A percentile compares a stretch with the other conserved stretches of the same genome.
phyloP scores from a whole-genome alignment of 2,888 invertebrate species.

The Mythimna ferrago region DNA sequence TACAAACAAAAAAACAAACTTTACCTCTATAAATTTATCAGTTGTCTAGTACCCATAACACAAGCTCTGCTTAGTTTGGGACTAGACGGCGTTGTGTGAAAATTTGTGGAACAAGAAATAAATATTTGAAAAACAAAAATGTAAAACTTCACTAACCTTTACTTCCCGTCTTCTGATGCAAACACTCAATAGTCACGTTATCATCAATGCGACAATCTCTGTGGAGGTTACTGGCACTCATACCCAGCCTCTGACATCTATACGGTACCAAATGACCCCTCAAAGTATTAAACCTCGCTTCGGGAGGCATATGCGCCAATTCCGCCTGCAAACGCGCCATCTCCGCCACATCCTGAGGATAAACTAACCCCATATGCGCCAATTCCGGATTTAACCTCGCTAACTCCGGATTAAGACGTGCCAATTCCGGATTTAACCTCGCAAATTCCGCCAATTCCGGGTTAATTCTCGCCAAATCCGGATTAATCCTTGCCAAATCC shows the following conservation, averaged over 20 bases:
- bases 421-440: constrained; percentile 65
- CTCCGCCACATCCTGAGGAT: constrained; percentile 68
- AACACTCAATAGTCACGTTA: constrained; percentile 78
- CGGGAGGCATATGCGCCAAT: constrained; percentile 55
- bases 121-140: no score
- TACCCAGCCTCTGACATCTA: constrained; percentile 81
- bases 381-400: constrained; percentile 71
- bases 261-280: constrained; percentile 87
- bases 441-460: constrained; percentile 68
- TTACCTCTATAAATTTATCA: no score
- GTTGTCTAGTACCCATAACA: no score
- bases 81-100: no score
- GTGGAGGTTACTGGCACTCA: constrained; percentile 83
- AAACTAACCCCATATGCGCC: constrained; percentile 73
- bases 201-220: constrained; percentile 82
- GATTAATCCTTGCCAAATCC: constrained; percentile 69
- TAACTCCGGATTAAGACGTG: constrained; percentile 69
- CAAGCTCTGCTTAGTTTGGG: no score
- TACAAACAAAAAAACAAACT: no score
- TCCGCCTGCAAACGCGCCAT: constrained; percentile 67
- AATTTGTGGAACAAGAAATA: no score
- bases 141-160: constrained; percentile 75
- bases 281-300: constrained; percentile 81
- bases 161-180: constrained; percentile 83
- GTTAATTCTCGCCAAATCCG: constrained; percentile 70